Conservation (phyloP, 2,797 vertebrate genomes). For the Cygnus olor region DNA sequence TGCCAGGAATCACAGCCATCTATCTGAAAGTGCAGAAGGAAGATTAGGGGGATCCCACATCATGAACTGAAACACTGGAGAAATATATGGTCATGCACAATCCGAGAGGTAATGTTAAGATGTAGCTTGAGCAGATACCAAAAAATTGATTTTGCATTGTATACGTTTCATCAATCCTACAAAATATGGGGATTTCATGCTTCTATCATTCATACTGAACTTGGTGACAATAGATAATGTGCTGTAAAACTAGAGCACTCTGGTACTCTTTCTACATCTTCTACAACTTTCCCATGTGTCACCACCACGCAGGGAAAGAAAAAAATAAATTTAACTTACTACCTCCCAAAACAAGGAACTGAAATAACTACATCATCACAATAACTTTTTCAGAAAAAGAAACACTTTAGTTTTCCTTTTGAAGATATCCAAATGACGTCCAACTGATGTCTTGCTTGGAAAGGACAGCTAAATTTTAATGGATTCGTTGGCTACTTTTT, state of each 20-base stretch:
- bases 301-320: not conserved
- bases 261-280: not conserved
- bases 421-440: not conserved
- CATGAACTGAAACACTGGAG: not conserved
- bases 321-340: not conserved
- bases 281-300: not conserved
- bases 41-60: not conserved
- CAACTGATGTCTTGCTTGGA: not conserved
- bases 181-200: not conserved
- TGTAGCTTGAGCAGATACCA: fast-evolving
- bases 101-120: not conserved
- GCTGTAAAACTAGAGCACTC: not conserved
- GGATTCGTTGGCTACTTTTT: fast-evolving
- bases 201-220: not conserved
- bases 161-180: not conserved
- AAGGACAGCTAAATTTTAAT: not conserved
- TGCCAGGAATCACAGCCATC: not conserved
- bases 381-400: not conserved
- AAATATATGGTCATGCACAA: fast-evolving
- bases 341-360: not conserved
- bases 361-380: not conserved
- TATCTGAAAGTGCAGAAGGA: not conserved
- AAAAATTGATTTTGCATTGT: not conserved
- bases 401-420: not conserved
- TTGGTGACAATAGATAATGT: not conserved